These are phyloP conservation scores for Aspiorhynchus laticeps DNA, from an alignment of 2,113 vertebrate genomes.

Conservation along the genomic window DNA sequence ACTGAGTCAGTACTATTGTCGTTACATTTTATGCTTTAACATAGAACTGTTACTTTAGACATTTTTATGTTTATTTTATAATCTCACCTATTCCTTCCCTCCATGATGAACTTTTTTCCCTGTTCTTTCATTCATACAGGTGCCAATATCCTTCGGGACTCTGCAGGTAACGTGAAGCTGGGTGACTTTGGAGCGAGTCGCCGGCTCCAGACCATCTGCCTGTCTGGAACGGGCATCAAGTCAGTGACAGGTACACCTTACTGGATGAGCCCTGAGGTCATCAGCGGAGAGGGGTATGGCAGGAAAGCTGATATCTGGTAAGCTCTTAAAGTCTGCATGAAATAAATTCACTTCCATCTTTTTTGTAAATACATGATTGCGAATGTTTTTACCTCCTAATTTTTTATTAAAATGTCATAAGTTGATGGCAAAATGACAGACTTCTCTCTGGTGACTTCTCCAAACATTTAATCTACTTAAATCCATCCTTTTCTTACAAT, in stretches of 20 bases:
- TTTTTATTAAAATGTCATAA: not conserved
- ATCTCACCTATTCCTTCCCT: not conserved
- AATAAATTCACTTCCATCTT: not conserved
- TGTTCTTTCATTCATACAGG: constrained; percentile 73
- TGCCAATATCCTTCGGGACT: constrained; percentile 96
- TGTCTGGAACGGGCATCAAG: constrained; percentile 97
- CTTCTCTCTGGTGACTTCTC: not conserved
- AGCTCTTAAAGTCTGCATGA: not conserved
- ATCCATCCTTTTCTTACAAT: not conserved
- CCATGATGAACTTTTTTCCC: not conserved
- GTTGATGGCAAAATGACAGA: not conserved
- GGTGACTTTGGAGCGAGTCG: constrained; percentile 98
- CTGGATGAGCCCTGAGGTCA: constrained; percentile 99
- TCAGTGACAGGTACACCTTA: constrained; percentile 97
- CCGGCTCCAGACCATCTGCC: constrained; percentile 95
- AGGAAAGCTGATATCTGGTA: constrained; percentile 98
- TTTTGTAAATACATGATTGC: not conserved
- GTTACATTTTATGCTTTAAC: not conserved
- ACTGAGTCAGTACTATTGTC: not conserved
- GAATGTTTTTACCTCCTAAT: not conserved
- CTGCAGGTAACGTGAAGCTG: constrained; percentile 95
- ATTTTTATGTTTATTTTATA: not conserved
- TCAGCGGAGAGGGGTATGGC: constrained; percentile 97
- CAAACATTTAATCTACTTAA: not conserved
- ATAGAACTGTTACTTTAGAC: not conserved